Base-by-base conservation (phyloP, 1,140 invertebrate species). In the Phenacoccus solenopsis region DNA sequence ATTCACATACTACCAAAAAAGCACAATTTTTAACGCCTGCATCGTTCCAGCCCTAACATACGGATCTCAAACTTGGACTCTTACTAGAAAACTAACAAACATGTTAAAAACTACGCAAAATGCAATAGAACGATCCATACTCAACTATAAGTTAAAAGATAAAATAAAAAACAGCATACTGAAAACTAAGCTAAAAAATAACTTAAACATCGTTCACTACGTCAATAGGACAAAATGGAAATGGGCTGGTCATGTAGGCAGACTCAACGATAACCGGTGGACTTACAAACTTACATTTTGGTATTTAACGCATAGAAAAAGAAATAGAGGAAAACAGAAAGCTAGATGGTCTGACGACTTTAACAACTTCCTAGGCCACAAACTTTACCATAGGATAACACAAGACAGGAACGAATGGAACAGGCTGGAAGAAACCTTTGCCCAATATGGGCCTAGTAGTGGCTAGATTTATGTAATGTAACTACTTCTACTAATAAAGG, bases 211-310 rank as follows among this genome's bases (percentile, higher is more conserved):
- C 56, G 30, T 20, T n/a, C n/a, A 71, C n/a, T 12, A 20, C 13
- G 28, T 68, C 2, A 35, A 27, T 16, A 21, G 21, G 13, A n/a
- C 24, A 20, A 71, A 73, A 61, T 73, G 72, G 72, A 70, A 69
- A 12, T 72, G 72, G 72, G 70, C 70, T 27, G 72, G 70, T 1
- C 70, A 73, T 67, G 69, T 72, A 1, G 25, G 24, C 0, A 69
- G 70, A 25, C 49, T 68, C 28, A 28, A 70, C 1, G 68, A 69
- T 28, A 27, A 69, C 1, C 64, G 70, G 57, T 71, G 61, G 67
- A 68, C 61, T 12, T 68, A 67, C 20, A 69, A 24, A 67, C 16
- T 59, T 1, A 61, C 35, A 9, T 70, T 67, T 13, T 71, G 70
- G 69, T 16, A 49, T 27, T 30, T 64, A 20, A 22, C 13, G 1